These are phyloP conservation scores for Lagopus leucura DNA, from an alignment of 2,113 vertebrate genomes.

Conservation along the genomic window DNA sequence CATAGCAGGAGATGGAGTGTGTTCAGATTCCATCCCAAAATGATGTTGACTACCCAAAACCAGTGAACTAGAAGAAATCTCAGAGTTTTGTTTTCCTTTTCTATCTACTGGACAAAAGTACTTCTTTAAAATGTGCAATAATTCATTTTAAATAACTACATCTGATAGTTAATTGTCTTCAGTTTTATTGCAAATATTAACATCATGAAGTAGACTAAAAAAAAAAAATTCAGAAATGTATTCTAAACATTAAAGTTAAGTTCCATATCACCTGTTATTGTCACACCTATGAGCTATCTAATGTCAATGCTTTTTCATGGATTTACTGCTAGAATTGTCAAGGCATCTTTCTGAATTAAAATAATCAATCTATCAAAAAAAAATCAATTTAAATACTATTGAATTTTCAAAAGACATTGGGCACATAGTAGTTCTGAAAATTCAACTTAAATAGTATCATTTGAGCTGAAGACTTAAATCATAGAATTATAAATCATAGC, in stretches of 20 bases:
- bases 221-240: not conserved
- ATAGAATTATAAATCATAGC: too few relatives aligned
- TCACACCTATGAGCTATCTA: not conserved
- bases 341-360: not conserved
- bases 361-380: not conserved
- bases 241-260: not conserved
- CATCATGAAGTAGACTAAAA: not conserved
- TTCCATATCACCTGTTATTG: not conserved
- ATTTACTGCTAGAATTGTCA: not conserved
- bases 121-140: not conserved
- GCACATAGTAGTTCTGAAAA: not conserved
- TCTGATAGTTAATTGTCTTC: not conserved
- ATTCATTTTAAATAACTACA: not conserved
- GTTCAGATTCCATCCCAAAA: not conserved
- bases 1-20: not conserved
- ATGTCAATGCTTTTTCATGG: not conserved
- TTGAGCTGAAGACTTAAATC: not conserved
- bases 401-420: not conserved
- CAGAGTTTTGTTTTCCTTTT: not conserved
- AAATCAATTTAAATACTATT: not conserved
- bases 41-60: fast-evolving
- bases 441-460: not conserved
- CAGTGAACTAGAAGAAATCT: not conserved
- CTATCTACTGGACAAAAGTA: not conserved
- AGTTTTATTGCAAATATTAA: not conserved